Percentiles rank a stretch among this genome's conserved stretches.
Evolutionary conservation across 2,113 vertebrate species (phyloP).

Genomic region (Halcyon senegalensis): DNA sequence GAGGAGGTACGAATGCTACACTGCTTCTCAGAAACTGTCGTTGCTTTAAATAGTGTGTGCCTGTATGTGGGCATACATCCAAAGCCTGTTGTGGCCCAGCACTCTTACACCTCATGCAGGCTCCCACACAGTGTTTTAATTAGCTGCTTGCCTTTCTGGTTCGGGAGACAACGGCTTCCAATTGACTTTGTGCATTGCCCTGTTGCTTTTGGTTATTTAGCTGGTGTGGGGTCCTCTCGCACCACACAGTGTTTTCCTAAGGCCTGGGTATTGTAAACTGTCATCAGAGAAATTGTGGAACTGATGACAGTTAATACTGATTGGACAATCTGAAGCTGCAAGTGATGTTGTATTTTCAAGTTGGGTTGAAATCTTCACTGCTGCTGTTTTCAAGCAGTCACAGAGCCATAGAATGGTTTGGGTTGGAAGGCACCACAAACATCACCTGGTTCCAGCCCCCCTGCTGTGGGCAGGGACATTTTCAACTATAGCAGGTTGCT

Average conservation of each 20-base stretch:
- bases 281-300: background rate
- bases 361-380: background rate
- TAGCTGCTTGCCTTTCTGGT: slow-evolving; percentile 54
- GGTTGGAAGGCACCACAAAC: background rate
- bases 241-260: accelerated
- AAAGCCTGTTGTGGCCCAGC: slow-evolving; percentile 58
- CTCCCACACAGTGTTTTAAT: slow-evolving; percentile 62
- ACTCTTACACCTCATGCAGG: slow-evolving; percentile 44
- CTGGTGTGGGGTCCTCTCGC: background rate
- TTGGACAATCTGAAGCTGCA: background rate
- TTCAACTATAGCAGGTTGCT: background rate
- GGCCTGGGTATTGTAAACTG: background rate
- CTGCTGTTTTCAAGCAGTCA: background rate
- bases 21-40: slow-evolving; percentile 2
- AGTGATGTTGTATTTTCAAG: background rate
- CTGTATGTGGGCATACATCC: background rate
- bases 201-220: background rate
- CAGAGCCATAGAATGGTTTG: background rate
- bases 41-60: slow-evolving; percentile 58
- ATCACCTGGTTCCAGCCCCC: background rate
- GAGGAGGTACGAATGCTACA: background rate
- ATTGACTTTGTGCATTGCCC: background rate
- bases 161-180: slow-evolving; percentile 19
- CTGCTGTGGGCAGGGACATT: too few relatives aligned
- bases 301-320: background rate